Evolutionary conservation across 2,113 vertebrate genomes (phyloP).

Genomic region (Panthera tigris): DNA sequence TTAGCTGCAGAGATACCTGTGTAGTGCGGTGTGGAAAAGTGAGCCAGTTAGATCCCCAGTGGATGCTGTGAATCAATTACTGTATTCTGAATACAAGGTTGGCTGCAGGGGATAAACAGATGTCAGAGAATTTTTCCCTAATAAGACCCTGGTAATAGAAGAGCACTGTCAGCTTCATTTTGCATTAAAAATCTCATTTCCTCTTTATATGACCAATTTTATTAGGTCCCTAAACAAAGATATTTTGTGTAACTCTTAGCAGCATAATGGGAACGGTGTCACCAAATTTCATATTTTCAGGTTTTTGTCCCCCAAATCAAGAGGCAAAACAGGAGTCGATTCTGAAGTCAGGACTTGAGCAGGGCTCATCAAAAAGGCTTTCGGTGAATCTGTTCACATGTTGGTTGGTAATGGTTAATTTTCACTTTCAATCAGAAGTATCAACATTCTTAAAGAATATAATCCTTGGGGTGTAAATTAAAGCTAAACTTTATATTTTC

Average conservation of each 20-base stretch:
- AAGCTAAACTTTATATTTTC: constrained; percentile 52
- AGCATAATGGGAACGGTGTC: constrained; percentile 77
- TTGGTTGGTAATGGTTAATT: constrained; percentile 56
- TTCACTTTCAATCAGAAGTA: constrained; percentile 76
- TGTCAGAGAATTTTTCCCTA: constrained; percentile 94
- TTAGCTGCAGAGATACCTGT: constrained; percentile 91
- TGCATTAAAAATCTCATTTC: constrained; percentile 91
- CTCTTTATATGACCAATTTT: constrained; percentile 90
- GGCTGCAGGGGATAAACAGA: constrained; percentile 94
- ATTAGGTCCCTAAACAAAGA: constrained; percentile 90
- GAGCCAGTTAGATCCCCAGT: constrained; percentile 91
- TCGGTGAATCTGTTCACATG: constrained; percentile 11
- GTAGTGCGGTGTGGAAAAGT: constrained; percentile 89
- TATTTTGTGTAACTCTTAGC: constrained; percentile 85
- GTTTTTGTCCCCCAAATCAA: constrained; percentile 79
- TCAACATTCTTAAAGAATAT: constrained; percentile 58
- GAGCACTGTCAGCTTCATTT: constrained; percentile 91
- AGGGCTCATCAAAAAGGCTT: constrained; percentile 61
- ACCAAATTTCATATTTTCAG: constrained; percentile 74
- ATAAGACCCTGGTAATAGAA: constrained; percentile 93
- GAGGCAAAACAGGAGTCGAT: constrained; percentile 54
- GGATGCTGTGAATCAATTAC: constrained; percentile 96
- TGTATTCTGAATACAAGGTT: constrained; percentile 94
- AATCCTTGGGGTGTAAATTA: constrained; percentile 45
- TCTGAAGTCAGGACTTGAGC: constrained; percentile 58